A percentile compares a stretch with the other conserved stretches of the same genome.
Conservation (phyloP, 2,888 invertebrate genomes). For the Acrobeloides nanus region DNA sequence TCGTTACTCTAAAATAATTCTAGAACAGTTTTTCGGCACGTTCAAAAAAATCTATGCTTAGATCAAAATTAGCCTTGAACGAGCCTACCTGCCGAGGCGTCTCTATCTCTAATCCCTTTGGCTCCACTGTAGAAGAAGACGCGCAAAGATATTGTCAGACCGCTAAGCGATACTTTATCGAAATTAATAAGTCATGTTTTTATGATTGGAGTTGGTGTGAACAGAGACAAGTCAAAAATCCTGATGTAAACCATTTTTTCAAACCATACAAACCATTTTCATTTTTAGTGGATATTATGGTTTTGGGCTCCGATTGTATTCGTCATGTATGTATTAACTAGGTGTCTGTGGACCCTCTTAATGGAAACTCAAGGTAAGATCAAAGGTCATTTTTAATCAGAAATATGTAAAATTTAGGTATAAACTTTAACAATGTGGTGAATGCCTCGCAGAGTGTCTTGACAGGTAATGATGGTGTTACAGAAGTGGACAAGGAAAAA, state of each 20-base stretch:
- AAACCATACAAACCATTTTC: no score
- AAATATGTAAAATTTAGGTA: no score
- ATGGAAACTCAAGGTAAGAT: constrained; percentile 19
- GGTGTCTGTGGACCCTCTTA: constrained; percentile 19
- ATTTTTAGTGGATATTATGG: no score
- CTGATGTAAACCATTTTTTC: no score
- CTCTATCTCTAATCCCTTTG: constrained; percentile 17
- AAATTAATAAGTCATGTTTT: constrained; percentile 20
- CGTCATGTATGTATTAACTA: no score
- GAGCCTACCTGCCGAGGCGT: constrained; percentile 21
- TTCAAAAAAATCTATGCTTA: constrained; percentile 9
- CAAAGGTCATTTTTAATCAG: background rate
- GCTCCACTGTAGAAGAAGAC: constrained; percentile 17
- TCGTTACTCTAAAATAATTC: no score
- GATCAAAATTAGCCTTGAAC: constrained; percentile 19
- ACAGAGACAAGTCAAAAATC: constrained; percentile 22
- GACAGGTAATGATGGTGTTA: constrained; percentile 20
- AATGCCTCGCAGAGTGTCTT: constrained; percentile 18
- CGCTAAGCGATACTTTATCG: no score
- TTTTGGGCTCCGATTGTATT: no score
- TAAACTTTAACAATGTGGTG: constrained; percentile 18
- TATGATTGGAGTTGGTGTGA: constrained; percentile 19
- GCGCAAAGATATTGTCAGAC: no score
- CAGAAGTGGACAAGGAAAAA: constrained; percentile 20
- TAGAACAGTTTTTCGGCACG: no score